Evolutionary conservation across 2,888 invertebrate genomes (phyloP).

Genomic region (Habrosyne pyritoides): DNA sequence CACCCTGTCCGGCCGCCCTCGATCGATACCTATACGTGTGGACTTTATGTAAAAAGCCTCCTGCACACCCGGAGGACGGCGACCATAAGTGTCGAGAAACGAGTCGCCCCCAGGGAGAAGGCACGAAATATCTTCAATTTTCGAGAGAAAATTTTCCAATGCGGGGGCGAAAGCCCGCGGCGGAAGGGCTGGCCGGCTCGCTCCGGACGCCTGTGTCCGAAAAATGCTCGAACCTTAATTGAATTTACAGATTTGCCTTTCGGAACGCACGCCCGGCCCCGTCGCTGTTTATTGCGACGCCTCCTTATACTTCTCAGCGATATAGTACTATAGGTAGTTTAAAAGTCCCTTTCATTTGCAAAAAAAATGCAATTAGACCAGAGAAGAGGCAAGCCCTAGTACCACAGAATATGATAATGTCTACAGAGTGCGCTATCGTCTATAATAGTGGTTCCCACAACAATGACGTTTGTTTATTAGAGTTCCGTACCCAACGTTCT

Average conservation of each 20-base stretch:
- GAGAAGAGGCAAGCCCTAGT: too few species aligned
- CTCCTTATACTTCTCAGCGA: constrained; percentile 60
- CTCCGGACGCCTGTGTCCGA: constrained; percentile 76
- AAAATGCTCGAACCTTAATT: constrained; percentile 81
- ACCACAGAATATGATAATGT: too few species aligned
- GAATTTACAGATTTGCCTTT: constrained; percentile 82
- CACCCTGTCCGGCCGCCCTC: constrained; percentile 80
- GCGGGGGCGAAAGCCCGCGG: constrained; percentile 79
- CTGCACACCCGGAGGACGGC: constrained; percentile 81
- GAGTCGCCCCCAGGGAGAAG: constrained; percentile 81
- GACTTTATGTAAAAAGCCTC: constrained; percentile 84
- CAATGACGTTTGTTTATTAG: too few species aligned
- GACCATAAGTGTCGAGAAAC: constrained; percentile 83
- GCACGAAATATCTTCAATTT: constrained; percentile 83
- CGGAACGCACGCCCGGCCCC: constrained; percentile 66
- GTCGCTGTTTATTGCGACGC: constrained; percentile 63
- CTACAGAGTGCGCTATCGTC: too few species aligned
- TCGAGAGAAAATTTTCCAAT: constrained; percentile 83
- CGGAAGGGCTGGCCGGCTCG: constrained; percentile 75
- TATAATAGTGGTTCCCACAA: too few species aligned
- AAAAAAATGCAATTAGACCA: background rate
- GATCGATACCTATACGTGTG: constrained; percentile 83
- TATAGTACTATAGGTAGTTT: background rate
- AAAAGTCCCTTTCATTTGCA: background rate
- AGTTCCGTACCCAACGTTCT: too few species aligned